Conservation (phyloP, 2,113 vertebrate species). For the Pao palembangensis region DNA sequence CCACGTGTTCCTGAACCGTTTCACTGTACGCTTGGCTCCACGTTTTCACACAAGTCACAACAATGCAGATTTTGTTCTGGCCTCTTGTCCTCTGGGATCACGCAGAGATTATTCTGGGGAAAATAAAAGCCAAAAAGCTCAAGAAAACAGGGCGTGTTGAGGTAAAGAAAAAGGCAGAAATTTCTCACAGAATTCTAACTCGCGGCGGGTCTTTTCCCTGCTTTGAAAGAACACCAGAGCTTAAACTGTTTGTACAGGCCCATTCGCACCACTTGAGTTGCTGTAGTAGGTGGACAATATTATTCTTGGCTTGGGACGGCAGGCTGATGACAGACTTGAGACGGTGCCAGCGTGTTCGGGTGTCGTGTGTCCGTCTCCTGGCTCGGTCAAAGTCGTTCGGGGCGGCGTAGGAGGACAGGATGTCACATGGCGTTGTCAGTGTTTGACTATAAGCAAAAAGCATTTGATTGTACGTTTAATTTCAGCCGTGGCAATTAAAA, state of each 20-base stretch:
- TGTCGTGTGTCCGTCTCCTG: slow-evolving; percentile 39
- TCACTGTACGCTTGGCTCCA: slow-evolving; percentile 1
- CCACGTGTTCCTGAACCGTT: neutral
- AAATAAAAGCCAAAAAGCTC: slow-evolving; percentile 11
- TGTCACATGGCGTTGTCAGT: slow-evolving; percentile 27
- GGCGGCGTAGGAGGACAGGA: slow-evolving; percentile 12
- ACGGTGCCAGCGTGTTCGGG: slow-evolving; percentile 51
- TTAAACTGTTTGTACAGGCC: slow-evolving; percentile 47
- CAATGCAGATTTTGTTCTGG: slow-evolving; percentile 18
- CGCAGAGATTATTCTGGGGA: slow-evolving; percentile 27
- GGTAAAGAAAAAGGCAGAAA: neutral
- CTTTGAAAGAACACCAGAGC: slow-evolving; percentile 17
- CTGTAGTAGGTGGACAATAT: slow-evolving; percentile 47
- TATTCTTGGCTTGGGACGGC: slow-evolving; percentile 51
- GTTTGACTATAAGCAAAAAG: slow-evolving; percentile 8
- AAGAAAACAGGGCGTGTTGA: neutral
- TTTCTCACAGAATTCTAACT: neutral
- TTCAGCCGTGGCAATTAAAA: neutral
- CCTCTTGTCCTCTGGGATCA: neutral
- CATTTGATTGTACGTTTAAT: neutral
- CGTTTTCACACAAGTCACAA: slow-evolving; percentile 17
- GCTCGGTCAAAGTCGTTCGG: slow-evolving; percentile 25
- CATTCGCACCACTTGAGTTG: slow-evolving; percentile 31
- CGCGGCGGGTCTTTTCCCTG: slow-evolving; percentile 2
- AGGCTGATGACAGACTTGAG: slow-evolving; percentile 38